A percentile compares a stretch with the other conserved stretches of the same genome.
Conservation (phyloP, 2,797 vertebrate species). For the Thaleichthys pacificus region DNA sequence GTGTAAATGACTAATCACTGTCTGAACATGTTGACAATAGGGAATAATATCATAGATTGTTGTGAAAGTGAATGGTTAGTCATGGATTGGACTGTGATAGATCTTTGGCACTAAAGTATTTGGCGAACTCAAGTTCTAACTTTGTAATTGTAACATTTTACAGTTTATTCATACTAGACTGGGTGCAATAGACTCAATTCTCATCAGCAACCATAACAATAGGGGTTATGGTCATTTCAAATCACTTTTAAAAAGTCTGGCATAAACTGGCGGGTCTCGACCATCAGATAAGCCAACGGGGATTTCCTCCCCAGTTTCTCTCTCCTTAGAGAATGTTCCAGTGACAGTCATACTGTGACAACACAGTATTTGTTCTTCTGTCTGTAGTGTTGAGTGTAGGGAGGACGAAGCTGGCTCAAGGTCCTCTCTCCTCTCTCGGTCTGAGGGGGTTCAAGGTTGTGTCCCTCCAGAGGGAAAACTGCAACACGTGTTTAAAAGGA, state of each 20-base stretch:
- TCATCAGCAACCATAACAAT: neutral
- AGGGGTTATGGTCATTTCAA: too few species aligned
- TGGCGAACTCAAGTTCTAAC: too few species aligned
- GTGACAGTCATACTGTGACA: neutral
- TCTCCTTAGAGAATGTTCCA: neutral
- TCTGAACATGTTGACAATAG: neutral
- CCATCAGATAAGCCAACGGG: neutral
- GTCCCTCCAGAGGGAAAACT: neutral
- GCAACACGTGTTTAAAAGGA: neutral
- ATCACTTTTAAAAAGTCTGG: too few species aligned
- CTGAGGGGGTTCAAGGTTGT: neutral
- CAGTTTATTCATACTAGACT: too few species aligned
- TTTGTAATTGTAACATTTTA: too few species aligned
- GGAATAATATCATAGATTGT: too few species aligned
- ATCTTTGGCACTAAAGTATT: too few species aligned
- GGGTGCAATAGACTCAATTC: neutral
- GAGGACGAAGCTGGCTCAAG: neutral
- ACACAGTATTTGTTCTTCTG: neutral
- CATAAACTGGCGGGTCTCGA: neutral
- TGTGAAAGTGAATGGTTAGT: too few species aligned
- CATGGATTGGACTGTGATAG: too few species aligned
- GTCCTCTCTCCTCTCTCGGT: neutral
- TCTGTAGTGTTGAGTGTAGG: neutral
- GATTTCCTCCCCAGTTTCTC: neutral
- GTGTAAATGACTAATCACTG: constrained; percentile 5